A percentile compares a stretch with the other conserved stretches of the same genome.
phyloP scores from a whole-genome alignment of 1,140 invertebrate species.

The Temnothorax curvispinosus region DNA sequence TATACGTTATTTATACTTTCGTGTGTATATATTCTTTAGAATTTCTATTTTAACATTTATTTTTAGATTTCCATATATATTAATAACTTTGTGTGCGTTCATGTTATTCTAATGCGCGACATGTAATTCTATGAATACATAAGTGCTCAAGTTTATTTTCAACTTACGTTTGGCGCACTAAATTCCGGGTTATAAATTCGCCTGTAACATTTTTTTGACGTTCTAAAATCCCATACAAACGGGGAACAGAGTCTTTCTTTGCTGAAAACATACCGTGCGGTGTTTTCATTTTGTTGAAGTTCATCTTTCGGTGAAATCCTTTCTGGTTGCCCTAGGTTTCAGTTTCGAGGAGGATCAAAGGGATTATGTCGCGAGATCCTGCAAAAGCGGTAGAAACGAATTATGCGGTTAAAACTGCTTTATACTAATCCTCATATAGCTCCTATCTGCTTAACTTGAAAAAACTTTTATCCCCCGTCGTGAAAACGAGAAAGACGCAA shows the following conservation, averaged over 20 bases:
- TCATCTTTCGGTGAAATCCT: conserved; percentile 19
- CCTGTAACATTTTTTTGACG: background rate
- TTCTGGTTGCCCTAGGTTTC: background rate
- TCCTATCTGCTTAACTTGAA: background rate
- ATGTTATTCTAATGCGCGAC: background rate
- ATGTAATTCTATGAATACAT: background rate
- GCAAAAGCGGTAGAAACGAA: conserved; percentile 13
- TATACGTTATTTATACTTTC: background rate
- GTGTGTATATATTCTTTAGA: background rate
- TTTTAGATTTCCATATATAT: background rate
- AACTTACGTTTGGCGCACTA: background rate
- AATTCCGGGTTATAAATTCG: conserved; percentile 5
- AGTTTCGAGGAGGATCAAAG: conserved; percentile 42
- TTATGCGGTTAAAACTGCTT: background rate
- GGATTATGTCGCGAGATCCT: conserved; percentile 43
- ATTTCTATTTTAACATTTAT: background rate
- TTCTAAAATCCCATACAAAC: background rate
- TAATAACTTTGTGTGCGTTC: background rate
- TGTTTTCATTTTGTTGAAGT: background rate
- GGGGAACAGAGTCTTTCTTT: background rate
- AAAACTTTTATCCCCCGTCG: background rate
- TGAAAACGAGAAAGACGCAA: background rate
- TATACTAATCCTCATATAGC: conserved; percentile 27
- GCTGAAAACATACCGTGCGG: background rate
- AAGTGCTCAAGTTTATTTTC: background rate